Conservation (phyloP, 92 coral and sea anemone genomes). For the Meandrina meandrites region DNA sequence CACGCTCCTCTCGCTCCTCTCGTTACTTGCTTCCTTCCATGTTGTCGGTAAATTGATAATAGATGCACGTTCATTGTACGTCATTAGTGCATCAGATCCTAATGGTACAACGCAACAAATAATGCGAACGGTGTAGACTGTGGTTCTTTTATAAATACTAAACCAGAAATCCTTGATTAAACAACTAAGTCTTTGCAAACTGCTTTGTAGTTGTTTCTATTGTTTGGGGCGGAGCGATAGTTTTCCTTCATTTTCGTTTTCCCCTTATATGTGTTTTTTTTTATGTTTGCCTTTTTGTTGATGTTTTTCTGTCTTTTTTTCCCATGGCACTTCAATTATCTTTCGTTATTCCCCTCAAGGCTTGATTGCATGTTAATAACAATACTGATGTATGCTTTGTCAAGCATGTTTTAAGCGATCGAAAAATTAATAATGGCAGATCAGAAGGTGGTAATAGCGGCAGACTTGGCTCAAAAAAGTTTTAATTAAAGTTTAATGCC, state of each 20-base stretch:
- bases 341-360: background rate
- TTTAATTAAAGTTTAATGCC: background rate
- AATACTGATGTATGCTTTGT: background rate
- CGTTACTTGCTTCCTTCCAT: background rate
- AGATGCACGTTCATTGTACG: background rate
- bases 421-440: background rate
- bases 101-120: background rate
- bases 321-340: background rate
- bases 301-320: background rate
- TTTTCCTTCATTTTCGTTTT: background rate
- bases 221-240: too few relatives aligned
- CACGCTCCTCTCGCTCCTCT: too few relatives aligned
- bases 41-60: background rate
- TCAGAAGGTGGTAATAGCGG: constrained; percentile 1
- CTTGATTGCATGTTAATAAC: background rate
- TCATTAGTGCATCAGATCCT: background rate
- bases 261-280: background rate
- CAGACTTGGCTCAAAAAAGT: background rate
- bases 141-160: background rate
- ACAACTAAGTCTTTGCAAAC: background rate
- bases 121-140: too few relatives aligned
- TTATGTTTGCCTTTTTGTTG: background rate
- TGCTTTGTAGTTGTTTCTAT: background rate
- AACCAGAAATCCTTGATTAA: too few relatives aligned
- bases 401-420: background rate